Conservation (phyloP, 1,140 invertebrate genomes). For the Agrypnia vestita region DNA sequence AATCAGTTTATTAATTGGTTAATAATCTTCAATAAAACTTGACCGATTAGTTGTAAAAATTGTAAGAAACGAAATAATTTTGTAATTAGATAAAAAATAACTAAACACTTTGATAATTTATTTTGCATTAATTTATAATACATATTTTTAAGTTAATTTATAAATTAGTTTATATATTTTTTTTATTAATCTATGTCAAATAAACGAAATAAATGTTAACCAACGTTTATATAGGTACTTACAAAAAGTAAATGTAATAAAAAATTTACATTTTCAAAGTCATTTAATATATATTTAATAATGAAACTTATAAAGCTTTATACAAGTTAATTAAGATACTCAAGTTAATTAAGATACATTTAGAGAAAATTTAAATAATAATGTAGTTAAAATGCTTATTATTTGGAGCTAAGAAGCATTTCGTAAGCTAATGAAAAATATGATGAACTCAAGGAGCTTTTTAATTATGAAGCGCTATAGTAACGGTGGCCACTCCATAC, state of each 20-base stretch:
- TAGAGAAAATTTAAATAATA: not conserved
- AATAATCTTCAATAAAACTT: too few relatives aligned
- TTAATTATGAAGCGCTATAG: not conserved
- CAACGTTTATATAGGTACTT: too few relatives aligned
- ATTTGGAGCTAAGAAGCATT: conserved; percentile 13
- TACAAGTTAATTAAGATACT: not conserved
- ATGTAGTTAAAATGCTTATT: conserved; percentile 1
- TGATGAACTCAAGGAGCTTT: not conserved
- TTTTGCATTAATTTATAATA: too few relatives aligned
- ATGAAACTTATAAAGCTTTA: conserved; percentile 1
- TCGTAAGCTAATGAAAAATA: conserved; percentile 24
- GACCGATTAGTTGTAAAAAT: too few relatives aligned
- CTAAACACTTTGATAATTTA: too few relatives aligned
- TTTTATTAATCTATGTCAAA: too few relatives aligned
- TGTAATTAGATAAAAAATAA: conserved; percentile 2
- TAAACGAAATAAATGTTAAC: too few relatives aligned
- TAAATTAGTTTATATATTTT: too few relatives aligned
- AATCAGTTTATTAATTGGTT: too few relatives aligned
- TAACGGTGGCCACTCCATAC: not conserved
- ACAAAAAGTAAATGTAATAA: too few relatives aligned
- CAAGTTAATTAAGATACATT: conserved; percentile 4
- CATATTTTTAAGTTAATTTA: too few relatives aligned
- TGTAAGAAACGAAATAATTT: not conserved
- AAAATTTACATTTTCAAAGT: too few relatives aligned
- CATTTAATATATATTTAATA: not conserved